Base-by-base conservation (phyloP, 2,113 vertebrate species). In the Sisor rabdophorus region DNA sequence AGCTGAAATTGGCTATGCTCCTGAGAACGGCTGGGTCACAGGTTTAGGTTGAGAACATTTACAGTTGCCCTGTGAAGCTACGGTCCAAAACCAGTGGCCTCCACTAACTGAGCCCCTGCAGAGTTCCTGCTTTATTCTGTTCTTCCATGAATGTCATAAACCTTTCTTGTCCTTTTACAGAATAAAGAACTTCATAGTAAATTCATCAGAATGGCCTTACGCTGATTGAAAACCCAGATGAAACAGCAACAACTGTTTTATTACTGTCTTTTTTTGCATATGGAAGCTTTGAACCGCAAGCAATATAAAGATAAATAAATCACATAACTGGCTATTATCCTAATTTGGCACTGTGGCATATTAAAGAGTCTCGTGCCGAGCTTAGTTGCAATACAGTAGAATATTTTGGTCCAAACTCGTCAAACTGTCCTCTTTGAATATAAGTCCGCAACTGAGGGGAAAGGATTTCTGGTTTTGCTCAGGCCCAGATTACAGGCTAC, bases 191-290 rank as follows among this genome's bases (percentile, higher is more conserved):
- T 75, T 85, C 73, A 78, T 77, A 71, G 76, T 77, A 79, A 81
- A 79, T 80, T 69, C 47, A 68, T 70, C 68, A 54, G 71, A 67
- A 81, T 82, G 75, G 47, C 55, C 50, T 44, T 40, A 30, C 74
- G 73, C 78, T 83, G 82, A 85, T 85, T 80, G 74, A 77, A 85
- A 84, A 81, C 56, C 77, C 81, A 82, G 71, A 70, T 44, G 53
- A 69, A 73, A 76, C 26, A 32, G 75, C 69, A 79, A 75, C 77
- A 76, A 72, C 64, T 75, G 77, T 70, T 80, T 80, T 80, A 82
- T 71, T 59, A 69, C 80, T 13, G 8, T 72, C 67, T 60, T 40
- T 15, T 59, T 80, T 77, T 79, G 17, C 76, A 70, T 56, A 48
- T 53, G 53, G 75, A 60, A 65, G 65, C 71, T 76, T 79, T 80